A percentile compares a stretch with the other conserved stretches of the same genome.
Evolutionary conservation across 2,797 vertebrate genomes (phyloP).

Genomic region (Arnoldichthys spilopterus): DNA sequence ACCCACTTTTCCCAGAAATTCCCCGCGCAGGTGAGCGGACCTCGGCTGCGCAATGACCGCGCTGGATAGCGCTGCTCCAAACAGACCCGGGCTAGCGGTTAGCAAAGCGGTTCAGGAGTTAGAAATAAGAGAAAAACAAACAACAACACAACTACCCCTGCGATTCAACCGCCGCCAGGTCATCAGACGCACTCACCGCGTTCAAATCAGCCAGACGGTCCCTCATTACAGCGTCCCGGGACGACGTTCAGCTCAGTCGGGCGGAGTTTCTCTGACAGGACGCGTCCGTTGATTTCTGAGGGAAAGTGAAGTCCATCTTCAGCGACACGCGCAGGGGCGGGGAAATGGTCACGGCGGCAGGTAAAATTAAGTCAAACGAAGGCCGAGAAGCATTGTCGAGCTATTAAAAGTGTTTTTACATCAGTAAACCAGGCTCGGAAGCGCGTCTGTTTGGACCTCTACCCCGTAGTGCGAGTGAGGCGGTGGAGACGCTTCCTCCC

Average conservation of each 20-base stretch:
- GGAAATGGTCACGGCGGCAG: not conserved
- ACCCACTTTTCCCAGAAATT: too few relatives aligned
- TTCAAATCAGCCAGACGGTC: constrained; percentile 54
- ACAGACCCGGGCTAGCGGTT: too few relatives aligned
- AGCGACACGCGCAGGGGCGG: not conserved
- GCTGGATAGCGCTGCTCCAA: too few relatives aligned
- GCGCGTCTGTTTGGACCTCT: not conserved
- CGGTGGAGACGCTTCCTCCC: not conserved
- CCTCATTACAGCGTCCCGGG: constrained; percentile 35
- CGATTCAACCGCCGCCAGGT: not conserved
- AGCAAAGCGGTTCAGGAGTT: too few relatives aligned
- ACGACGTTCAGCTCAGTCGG: not conserved
- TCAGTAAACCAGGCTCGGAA: not conserved
- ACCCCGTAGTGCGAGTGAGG: too few relatives aligned
- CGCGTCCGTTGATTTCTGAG: not conserved
- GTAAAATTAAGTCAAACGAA: not conserved
- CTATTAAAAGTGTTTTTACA: not conserved
- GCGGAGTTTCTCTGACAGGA: constrained; percentile 8
- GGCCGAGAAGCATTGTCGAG: not conserved
- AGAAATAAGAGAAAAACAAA: too few relatives aligned
- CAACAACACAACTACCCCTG: not conserved
- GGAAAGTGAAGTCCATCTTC: constrained; percentile 39
- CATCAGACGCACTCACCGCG: constrained; percentile 5
- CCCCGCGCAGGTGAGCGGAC: too few relatives aligned
- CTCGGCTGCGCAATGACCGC: too few relatives aligned